Evolutionary conservation across 2,113 vertebrate genomes (phyloP).

Genomic region (Coracopsis vasa): DNA sequence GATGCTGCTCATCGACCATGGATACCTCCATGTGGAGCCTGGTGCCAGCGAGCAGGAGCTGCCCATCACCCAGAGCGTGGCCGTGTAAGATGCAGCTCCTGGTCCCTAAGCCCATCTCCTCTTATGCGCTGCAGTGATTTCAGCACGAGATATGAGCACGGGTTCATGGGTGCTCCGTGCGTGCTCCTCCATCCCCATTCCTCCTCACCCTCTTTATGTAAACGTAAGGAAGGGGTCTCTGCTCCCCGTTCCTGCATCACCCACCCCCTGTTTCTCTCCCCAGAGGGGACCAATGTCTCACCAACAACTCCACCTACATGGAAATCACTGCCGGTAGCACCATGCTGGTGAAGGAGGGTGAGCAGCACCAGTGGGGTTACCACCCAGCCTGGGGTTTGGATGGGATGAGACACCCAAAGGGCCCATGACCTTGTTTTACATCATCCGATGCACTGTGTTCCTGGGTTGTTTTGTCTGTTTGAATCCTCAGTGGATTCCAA

Average conservation of each 20-base stretch:
- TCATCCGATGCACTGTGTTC: neutral
- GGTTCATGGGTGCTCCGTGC: neutral
- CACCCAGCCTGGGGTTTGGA: fast-evolving
- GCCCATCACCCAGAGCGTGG: slow-evolving; percentile 7
- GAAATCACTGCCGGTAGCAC: fast-evolving
- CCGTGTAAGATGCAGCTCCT: neutral
- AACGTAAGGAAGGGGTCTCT: neutral
- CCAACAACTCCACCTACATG: slow-evolving; percentile 32
- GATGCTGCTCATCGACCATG: slow-evolving; percentile 41
- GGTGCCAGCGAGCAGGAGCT: neutral
- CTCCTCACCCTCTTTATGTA: neutral
- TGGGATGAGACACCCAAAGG: neutral
- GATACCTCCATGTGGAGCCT: neutral
- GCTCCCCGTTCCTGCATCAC: neutral
- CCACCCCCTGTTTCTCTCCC: neutral
- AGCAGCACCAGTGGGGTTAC: neutral
- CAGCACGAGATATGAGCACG: fast-evolving
- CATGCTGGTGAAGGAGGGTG: neutral
- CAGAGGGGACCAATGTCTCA: neutral
- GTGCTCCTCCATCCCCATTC: fast-evolving
- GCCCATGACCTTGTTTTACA: fast-evolving
- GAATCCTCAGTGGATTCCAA: neutral
- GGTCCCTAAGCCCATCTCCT: neutral
- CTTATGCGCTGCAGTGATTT: fast-evolving
- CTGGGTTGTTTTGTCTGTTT: fast-evolving